phyloP scores from a whole-genome alignment of 2,888 invertebrate species.

The Oligia fasciuncula region DNA sequence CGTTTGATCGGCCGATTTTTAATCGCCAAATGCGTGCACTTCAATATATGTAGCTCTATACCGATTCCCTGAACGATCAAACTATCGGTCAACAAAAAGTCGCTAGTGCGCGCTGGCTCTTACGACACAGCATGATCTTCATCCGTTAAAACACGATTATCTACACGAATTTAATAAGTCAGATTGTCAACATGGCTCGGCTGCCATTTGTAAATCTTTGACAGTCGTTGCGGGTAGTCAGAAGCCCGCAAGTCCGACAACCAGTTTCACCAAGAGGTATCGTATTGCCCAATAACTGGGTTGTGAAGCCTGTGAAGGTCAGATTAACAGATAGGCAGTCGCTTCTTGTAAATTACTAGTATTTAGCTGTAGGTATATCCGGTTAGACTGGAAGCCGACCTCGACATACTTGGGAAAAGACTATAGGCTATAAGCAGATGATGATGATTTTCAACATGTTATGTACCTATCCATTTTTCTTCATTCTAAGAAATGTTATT shows the following conservation, averaged over 20 bases:
- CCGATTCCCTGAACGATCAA: no score
- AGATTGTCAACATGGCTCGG: background rate
- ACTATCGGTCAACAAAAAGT: no score
- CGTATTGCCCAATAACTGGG: background rate
- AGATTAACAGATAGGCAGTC: background rate
- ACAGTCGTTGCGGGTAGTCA: background rate
- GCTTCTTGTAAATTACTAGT: background rate
- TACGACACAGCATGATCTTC: constrained; percentile 22
- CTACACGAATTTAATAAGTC: constrained; percentile 32
- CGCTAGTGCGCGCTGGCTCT: no score
- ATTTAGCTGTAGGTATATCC: background rate
- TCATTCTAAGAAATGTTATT: background rate
- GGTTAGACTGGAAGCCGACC: background rate
- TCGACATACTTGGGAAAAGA: background rate
- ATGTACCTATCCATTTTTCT: constrained; percentile 5
- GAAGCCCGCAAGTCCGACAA: background rate
- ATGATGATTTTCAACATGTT: constrained; percentile 11
- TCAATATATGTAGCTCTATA: no score
- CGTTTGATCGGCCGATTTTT: no score
- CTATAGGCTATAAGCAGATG: background rate
- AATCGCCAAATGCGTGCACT: no score
- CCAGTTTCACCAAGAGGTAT: background rate
- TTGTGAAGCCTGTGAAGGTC: background rate
- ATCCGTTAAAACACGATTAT: constrained; percentile 23
- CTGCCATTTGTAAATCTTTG: no score